Conservation (phyloP, 2,113 vertebrate species). For the Meles meles region DNA sequence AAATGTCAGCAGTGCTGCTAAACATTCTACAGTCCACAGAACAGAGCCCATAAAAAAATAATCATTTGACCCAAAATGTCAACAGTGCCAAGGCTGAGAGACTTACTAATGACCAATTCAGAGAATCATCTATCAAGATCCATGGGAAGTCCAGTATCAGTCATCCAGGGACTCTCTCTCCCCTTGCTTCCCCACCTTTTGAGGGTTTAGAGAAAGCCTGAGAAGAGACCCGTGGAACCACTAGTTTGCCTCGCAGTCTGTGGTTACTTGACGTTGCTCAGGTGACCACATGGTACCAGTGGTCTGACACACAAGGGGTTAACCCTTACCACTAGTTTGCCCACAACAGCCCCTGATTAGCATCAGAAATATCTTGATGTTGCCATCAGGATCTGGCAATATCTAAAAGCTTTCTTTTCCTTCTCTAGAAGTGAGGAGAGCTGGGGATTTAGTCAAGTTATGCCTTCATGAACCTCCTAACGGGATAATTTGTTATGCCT, state of each 20-base stretch:
- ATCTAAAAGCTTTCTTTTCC: background rate
- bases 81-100: background rate
- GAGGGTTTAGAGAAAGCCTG: background rate
- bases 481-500: background rate
- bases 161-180: background rate
- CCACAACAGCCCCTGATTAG: background rate
- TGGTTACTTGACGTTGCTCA: background rate
- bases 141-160: background rate
- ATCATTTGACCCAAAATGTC: background rate
- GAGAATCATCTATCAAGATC: background rate
- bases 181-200: background rate
- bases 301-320: background rate
- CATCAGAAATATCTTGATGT: background rate
- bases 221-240: background rate
- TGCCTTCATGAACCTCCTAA: background rate
- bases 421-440: background rate
- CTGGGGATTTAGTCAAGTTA: background rate
- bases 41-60: accelerated
- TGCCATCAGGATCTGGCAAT: background rate
- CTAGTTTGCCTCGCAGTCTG: background rate
- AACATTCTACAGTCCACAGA: background rate
- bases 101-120: constrained; percentile 1
- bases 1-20: background rate
- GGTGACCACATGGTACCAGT: background rate
- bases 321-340: background rate